Conservation (phyloP, 2,888 invertebrate genomes). For the Rhyacophila evoluta region DNA sequence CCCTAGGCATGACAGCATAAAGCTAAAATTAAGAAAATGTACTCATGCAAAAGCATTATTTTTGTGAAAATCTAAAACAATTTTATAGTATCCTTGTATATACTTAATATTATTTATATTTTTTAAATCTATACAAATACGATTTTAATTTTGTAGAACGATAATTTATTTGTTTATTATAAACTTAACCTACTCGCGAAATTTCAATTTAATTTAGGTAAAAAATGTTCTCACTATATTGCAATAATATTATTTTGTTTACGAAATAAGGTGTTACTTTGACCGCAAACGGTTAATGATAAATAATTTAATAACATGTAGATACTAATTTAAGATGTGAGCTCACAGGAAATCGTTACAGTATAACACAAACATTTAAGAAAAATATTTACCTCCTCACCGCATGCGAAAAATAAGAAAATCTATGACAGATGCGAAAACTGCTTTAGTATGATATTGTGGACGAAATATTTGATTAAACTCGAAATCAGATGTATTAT, state of each 20-base stretch:
- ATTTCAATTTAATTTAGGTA: too few species aligned
- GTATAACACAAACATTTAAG: slow-evolving; percentile 28
- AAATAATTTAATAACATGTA: background rate
- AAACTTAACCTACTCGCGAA: too few species aligned
- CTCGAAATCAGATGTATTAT: background rate
- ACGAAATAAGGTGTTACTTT: background rate
- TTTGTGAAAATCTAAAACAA: background rate
- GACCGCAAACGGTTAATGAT: background rate
- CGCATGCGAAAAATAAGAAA: slow-evolving; percentile 20
- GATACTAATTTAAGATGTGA: slow-evolving; percentile 27
- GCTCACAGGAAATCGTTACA: slow-evolving; percentile 25
- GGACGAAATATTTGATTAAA: background rate
- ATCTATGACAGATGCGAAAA: slow-evolving; percentile 7
- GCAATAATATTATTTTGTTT: slow-evolving; percentile 3
- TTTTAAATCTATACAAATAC: too few species aligned
- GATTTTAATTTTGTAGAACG: too few species aligned
- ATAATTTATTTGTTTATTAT: too few species aligned
- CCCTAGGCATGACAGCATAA: background rate
- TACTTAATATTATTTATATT: too few species aligned
- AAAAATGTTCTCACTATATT: background rate
- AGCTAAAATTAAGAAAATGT: background rate
- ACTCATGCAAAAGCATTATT: background rate
- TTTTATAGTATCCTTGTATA: too few species aligned
- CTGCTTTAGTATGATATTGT: background rate
- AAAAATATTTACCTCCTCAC: slow-evolving; percentile 29